These are phyloP conservation scores for Lepidocyrtinus sp. DNA, from an alignment of 2,888 invertebrate genomes.

Conservation along the genomic window DNA sequence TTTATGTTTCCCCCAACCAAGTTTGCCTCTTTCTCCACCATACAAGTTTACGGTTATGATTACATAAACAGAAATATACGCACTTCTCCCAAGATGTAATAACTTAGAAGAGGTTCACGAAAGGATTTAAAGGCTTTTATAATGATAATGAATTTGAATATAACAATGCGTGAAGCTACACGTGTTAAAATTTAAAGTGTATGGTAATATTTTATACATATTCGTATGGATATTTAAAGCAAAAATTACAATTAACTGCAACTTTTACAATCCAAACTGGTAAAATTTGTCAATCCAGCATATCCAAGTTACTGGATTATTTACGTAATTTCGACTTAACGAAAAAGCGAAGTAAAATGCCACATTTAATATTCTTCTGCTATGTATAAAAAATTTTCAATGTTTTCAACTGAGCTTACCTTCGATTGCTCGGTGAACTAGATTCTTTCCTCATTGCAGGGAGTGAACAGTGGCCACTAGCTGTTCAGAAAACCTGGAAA, in stretches of 20 bases:
- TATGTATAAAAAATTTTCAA: too few species aligned
- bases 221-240: too few species aligned
- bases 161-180: not conserved
- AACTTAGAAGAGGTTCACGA: not conserved
- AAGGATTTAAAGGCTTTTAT: constrained; percentile 7
- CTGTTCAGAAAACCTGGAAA: constrained; percentile 43
- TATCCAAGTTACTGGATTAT: too few species aligned
- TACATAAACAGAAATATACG: not conserved
- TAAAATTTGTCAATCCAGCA: too few species aligned
- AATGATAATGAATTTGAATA: not conserved
- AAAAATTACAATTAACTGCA: too few species aligned
- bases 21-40: not conserved
- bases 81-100: not conserved
- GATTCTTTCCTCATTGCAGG: constrained; percentile 57
- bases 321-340: too few species aligned
- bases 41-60: not conserved
- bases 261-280: too few species aligned
- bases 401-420: too few species aligned
- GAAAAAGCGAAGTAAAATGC: too few species aligned
- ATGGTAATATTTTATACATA: constrained; percentile 7
- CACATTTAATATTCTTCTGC: too few species aligned
- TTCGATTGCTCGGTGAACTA: constrained; percentile 44
- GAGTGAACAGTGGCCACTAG: constrained; percentile 28
- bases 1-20: not conserved
- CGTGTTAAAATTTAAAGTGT: not conserved